phyloP scores from a whole-genome alignment of 1,140 invertebrate species.

The Chymomyza costata region DNA sequence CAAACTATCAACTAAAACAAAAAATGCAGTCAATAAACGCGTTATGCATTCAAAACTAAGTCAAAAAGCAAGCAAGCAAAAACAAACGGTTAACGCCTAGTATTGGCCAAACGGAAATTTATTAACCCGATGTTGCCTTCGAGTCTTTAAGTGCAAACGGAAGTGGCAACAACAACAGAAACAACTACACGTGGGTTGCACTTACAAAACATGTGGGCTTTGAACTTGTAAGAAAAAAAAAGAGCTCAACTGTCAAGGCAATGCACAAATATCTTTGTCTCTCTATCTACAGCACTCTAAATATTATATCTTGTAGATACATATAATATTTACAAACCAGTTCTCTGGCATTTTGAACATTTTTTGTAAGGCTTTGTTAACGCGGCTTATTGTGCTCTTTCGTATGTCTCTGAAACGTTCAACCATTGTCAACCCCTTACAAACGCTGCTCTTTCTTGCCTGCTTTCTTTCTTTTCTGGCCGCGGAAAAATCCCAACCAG shows the following conservation, averaged over 20 bases:
- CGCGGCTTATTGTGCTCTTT: constrained; percentile 3
- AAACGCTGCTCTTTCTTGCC: not conserved
- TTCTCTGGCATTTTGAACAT: constrained; percentile 12
- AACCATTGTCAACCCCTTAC: constrained; percentile 3
- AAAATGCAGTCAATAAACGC: constrained; percentile 13
- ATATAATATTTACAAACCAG: constrained; percentile 33
- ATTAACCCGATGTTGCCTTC: constrained; percentile 48
- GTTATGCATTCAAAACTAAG: constrained; percentile 13
- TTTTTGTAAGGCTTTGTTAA: constrained; percentile 25
- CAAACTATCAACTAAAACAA: not conserved
- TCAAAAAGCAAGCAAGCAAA: not conserved
- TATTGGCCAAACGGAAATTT: constrained; percentile 61
- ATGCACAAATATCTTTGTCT: no score
- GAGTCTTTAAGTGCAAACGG: constrained; percentile 39
- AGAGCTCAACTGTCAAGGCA: no score
- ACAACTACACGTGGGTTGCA: constrained; percentile 24
- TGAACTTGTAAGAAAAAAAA: constrained; percentile 34
- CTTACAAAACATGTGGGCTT: constrained; percentile 30
- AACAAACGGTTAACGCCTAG: constrained; percentile 37
- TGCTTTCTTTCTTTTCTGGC: not conserved
- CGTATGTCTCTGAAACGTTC: constrained; percentile 6
- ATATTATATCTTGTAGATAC: constrained; percentile 31
- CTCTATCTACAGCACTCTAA: no score
- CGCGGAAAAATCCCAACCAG: constrained; percentile 27
- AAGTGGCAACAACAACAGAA: constrained; percentile 36